A percentile compares a stretch with the other conserved stretches of the same genome.
Evolutionary conservation across 2,888 invertebrate species (phyloP).

Genomic region (Sesia bembeciformis): DNA sequence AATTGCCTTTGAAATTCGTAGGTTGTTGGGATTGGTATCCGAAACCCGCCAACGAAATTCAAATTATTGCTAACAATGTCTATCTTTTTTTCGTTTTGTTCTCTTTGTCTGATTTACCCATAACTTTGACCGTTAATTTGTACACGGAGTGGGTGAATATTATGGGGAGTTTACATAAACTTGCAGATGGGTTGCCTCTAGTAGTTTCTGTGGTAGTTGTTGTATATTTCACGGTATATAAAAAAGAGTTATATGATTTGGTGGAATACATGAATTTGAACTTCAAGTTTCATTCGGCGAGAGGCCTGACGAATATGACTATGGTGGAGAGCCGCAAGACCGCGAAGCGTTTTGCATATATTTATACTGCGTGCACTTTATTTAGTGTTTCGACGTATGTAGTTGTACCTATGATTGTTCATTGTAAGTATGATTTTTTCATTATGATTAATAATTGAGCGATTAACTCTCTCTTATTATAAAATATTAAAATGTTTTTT

Average conservation of each 20-base stretch:
- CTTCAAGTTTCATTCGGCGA: constrained; percentile 50
- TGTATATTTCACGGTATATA: constrained; percentile 37
- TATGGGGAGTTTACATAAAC: constrained; percentile 42
- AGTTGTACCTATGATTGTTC: constrained; percentile 35
- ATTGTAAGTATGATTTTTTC: constrained; percentile 38
- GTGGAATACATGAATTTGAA: constrained; percentile 38
- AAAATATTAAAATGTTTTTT: no score
- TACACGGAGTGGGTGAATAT: constrained; percentile 44
- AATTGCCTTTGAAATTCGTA: constrained; percentile 38
- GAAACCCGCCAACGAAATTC: constrained; percentile 18
- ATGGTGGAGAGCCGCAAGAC: constrained; percentile 39
- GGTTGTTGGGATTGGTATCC: constrained; percentile 55
- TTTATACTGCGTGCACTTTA: constrained; percentile 51
- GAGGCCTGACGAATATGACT: constrained; percentile 56
- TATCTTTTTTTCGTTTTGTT: constrained; percentile 43
- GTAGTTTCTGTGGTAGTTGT: constrained; percentile 41
- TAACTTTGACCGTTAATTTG: constrained; percentile 33
- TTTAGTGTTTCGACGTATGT: constrained; percentile 55
- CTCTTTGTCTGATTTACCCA: constrained; percentile 23
- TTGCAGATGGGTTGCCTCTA: constrained; percentile 48
- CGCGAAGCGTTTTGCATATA: constrained; percentile 42
- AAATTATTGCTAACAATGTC: constrained; percentile 32
- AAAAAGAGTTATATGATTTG: constrained; percentile 37
- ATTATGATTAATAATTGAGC: not conserved
- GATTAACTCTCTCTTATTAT: no score